A percentile compares a stretch with the other conserved stretches of the same genome.
Conservation (phyloP, 2,888 invertebrate species). For the Cancer borealis region DNA sequence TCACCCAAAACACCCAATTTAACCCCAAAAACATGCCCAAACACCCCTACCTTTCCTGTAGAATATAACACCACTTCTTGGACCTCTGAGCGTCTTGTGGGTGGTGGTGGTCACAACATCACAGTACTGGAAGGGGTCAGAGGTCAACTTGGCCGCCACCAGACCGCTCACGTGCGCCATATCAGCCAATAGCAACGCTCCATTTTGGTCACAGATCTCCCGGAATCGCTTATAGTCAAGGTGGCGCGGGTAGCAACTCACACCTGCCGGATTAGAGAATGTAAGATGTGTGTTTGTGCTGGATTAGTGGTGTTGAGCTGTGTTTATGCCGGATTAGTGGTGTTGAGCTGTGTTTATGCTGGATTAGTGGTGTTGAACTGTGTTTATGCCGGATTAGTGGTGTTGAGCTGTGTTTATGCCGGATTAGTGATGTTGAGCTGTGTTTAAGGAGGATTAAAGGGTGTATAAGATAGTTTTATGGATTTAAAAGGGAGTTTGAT, state of each 20-base stretch:
- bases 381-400: neutral
- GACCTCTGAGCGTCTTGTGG: slow-evolving; percentile 91
- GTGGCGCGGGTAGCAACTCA: slow-evolving; percentile 95
- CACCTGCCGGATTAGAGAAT: slow-evolving; percentile 80
- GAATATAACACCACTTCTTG: slow-evolving; percentile 94
- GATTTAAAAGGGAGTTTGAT: no score
- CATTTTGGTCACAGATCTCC: slow-evolving; percentile 87
- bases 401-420: neutral
- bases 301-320: no score
- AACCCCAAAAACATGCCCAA: no score
- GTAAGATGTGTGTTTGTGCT: no score
- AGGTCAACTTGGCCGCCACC: slow-evolving; percentile 92
- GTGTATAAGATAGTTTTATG: no score
- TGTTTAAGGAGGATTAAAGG: neutral
- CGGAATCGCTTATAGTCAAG: slow-evolving; percentile 89
- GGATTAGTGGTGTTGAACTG: neutral
- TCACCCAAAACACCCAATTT: no score
- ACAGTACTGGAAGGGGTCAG: slow-evolving; percentile 93
- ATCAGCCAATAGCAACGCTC: slow-evolving; percentile 93
- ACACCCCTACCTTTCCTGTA: slow-evolving; percentile 94
- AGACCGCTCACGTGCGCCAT: slow-evolving; percentile 98
- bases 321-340: neutral
- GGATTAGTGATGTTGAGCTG: neutral
- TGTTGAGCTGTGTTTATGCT: no score
- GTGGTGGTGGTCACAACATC: slow-evolving; percentile 97